A percentile compares a stretch with the other conserved stretches of the same genome.
phyloP scores from a whole-genome alignment of 2,888 invertebrate species.

The Arenicola marina region DNA sequence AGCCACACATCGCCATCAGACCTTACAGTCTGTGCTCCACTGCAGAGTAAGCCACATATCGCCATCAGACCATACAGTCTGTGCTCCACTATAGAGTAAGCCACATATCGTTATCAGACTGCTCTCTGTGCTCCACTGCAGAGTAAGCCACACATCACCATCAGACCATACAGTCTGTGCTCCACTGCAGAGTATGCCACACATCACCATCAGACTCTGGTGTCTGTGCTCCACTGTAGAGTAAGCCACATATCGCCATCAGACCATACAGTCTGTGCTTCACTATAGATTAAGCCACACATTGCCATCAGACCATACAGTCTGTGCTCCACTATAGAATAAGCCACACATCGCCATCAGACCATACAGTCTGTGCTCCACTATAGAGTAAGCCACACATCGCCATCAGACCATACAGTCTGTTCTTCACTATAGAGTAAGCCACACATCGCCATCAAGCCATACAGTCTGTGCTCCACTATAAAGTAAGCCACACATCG shows the following conservation, averaged over 20 bases:
- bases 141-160: constrained; percentile 23
- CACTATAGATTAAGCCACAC: constrained; percentile 24
- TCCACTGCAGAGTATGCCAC: constrained; percentile 25
- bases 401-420: constrained; percentile 21
- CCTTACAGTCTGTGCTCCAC: constrained; percentile 25
- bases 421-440: constrained; percentile 27
- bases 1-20: constrained; percentile 17
- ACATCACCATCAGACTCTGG: constrained; percentile 20
- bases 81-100: constrained; percentile 26
- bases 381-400: constrained; percentile 26
- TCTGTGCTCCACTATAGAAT: constrained; percentile 26
- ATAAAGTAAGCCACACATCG: constrained; percentile 25
- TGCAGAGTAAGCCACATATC: constrained; percentile 23
- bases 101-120: constrained; percentile 18
- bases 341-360: constrained; percentile 18
- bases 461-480: constrained; percentile 22
- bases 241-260: constrained; percentile 23
- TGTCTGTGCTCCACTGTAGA: constrained; percentile 23
- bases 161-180: constrained; percentile 24
- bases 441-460: constrained; percentile 19
- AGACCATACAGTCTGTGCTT: constrained; percentile 24
- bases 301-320: constrained; percentile 22
- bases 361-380: constrained; percentile 23
- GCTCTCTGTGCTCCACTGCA: constrained; percentile 21
- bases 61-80: constrained; percentile 24